These are phyloP conservation scores for Illadopsis cleaveri DNA, from an alignment of 2,113 vertebrate genomes.

Conservation along the genomic window DNA sequence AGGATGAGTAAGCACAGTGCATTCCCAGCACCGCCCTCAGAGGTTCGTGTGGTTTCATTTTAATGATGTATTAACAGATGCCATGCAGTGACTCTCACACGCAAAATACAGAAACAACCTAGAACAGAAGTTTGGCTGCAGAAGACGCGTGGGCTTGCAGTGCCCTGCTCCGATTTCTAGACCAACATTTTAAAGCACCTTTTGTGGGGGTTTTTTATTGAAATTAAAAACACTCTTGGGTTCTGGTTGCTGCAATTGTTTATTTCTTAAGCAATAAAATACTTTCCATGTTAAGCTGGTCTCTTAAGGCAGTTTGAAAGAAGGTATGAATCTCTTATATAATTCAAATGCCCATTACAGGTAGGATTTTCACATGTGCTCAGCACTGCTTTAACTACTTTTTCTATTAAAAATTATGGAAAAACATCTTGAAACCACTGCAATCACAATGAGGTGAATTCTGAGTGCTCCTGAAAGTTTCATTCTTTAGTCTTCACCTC, in stretches of 20 bases:
- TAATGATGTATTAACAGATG: background rate
- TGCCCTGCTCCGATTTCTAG: background rate
- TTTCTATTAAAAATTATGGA: background rate
- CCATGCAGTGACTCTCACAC: rapidly evolving
- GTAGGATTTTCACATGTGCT: background rate
- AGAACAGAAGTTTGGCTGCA: background rate
- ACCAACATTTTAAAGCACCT: background rate
- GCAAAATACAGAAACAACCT: background rate
- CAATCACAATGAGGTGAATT: background rate
- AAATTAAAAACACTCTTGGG: background rate
- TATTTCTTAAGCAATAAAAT: background rate
- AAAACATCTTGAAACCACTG: background rate
- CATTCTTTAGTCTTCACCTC: background rate
- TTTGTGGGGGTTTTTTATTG: background rate
- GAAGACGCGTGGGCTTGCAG: background rate
- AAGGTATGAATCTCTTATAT: background rate
- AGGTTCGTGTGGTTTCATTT: background rate
- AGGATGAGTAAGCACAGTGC: background rate
- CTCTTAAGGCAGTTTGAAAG: background rate
- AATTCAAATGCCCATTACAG: background rate
- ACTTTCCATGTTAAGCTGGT: background rate
- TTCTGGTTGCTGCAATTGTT: background rate
- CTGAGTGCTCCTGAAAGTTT: background rate
- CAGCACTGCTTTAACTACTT: background rate
- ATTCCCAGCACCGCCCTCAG: background rate